Evolutionary conservation across 2,113 vertebrate genomes (phyloP).

Genomic region (Onychostruthus taczanowskii): DNA sequence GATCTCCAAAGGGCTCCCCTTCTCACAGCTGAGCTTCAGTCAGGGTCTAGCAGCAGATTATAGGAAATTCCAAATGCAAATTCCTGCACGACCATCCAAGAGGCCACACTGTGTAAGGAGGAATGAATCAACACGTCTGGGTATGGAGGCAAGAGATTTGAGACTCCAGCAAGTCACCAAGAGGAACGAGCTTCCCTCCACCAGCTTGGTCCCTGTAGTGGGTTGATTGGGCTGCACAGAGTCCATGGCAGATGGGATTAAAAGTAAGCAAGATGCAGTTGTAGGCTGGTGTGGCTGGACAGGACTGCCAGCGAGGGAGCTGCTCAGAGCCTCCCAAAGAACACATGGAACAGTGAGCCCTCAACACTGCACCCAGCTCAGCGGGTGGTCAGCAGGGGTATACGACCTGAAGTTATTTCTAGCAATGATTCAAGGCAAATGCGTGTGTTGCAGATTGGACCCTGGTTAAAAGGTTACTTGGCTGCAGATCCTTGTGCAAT

Average conservation of each 20-base stretch:
- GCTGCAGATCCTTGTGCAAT: not conserved
- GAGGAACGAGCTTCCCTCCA: not conserved
- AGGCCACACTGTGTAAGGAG: not conserved
- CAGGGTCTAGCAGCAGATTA: not conserved
- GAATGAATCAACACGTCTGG: fast-evolving
- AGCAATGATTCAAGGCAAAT: conserved; percentile 11
- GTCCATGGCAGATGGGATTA: not conserved
- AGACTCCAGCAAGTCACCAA: not conserved
- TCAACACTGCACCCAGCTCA: not conserved
- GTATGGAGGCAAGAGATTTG: not conserved
- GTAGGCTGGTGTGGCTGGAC: not conserved
- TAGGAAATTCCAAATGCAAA: not conserved
- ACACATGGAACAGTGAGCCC: not conserved
- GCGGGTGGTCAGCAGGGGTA: not conserved
- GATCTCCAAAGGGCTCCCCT: not conserved
- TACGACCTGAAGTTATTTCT: not conserved
- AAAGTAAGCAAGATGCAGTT: not conserved
- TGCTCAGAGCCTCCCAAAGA: not conserved
- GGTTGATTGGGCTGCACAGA: not conserved
- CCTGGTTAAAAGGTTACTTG: conserved; percentile 13
- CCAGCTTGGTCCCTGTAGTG: fast-evolving
- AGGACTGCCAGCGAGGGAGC: not conserved
- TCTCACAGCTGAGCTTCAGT: not conserved
- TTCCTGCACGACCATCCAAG: fast-evolving
- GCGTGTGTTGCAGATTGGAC: not conserved